phyloP scores from a whole-genome alignment of 2,797 vertebrate genomes.

The Rhinella marina region DNA sequence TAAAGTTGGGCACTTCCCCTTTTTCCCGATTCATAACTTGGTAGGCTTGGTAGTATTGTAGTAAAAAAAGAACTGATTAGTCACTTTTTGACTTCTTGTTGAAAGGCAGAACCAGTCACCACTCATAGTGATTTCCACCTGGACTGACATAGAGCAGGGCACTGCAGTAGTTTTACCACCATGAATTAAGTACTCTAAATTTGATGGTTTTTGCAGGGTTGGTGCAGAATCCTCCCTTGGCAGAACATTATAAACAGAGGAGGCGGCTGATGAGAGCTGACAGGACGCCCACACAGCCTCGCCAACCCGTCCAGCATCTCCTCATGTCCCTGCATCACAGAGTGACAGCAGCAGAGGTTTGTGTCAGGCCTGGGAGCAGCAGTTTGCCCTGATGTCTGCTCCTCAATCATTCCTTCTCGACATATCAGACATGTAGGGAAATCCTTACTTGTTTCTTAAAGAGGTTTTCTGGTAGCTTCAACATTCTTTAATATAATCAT shows the following conservation, averaged over 20 bases:
- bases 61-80: no score
- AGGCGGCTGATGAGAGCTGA: conserved; percentile 36
- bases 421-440: background rate
- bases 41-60: no score
- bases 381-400: background rate
- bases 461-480: no score
- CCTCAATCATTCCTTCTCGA: conserved; percentile 1
- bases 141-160: background rate
- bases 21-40: no score
- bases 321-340: background rate
- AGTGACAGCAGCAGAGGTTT: conserved; percentile 23
- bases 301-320: conserved; percentile 8
- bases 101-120: no score
- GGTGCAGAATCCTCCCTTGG: conserved; percentile 5
- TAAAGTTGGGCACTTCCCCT: no score
- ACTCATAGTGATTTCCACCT: background rate
- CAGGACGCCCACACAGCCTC: conserved; percentile 24
- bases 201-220: background rate
- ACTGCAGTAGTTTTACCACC: background rate
- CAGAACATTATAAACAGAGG: conserved; percentile 14
- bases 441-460: no score
- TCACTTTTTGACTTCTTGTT: no score
- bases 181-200: background rate
- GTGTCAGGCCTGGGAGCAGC: background rate
- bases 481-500: no score